These are phyloP conservation scores for Mungos mungo DNA, from an alignment of 2,113 vertebrate species.

Conservation along the genomic window DNA sequence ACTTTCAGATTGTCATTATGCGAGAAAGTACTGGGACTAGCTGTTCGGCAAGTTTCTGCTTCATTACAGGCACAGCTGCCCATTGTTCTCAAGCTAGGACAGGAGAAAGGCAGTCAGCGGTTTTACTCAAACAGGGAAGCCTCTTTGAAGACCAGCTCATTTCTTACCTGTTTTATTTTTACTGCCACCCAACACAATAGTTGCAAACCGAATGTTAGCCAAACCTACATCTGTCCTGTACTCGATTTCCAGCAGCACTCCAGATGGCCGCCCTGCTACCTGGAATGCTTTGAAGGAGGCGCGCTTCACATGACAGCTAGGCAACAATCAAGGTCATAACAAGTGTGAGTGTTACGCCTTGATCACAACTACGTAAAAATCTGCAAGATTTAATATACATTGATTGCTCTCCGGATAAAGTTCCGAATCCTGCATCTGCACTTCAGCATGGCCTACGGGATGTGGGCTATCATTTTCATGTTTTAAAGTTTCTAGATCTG, in stretches of 20 bases:
- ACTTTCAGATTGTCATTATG: background rate
- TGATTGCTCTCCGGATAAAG: background rate
- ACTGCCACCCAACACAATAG: background rate
- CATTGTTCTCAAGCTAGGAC: background rate
- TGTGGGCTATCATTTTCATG: slow-evolving; percentile 29
- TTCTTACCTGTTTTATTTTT: slow-evolving; percentile 1
- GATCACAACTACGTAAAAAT: background rate
- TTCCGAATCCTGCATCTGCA: background rate
- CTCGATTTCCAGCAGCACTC: background rate
- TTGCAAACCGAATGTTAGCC: background rate
- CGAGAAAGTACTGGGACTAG: background rate
- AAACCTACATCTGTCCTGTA: background rate
- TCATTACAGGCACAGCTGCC: background rate
- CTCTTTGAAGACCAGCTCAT: background rate
- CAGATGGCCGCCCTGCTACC: background rate
- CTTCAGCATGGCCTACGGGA: background rate
- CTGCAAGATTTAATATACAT: background rate
- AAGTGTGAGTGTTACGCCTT: background rate
- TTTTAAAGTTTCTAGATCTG: slow-evolving; percentile 57
- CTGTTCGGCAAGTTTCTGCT: background rate
- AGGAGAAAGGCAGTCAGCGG: background rate
- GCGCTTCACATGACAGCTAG: background rate
- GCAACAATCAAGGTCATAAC: background rate
- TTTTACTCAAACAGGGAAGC: background rate
- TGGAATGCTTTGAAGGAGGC: background rate